phyloP scores from a whole-genome alignment of 2,797 vertebrate genomes.

The Phataginus tetradactyla region DNA sequence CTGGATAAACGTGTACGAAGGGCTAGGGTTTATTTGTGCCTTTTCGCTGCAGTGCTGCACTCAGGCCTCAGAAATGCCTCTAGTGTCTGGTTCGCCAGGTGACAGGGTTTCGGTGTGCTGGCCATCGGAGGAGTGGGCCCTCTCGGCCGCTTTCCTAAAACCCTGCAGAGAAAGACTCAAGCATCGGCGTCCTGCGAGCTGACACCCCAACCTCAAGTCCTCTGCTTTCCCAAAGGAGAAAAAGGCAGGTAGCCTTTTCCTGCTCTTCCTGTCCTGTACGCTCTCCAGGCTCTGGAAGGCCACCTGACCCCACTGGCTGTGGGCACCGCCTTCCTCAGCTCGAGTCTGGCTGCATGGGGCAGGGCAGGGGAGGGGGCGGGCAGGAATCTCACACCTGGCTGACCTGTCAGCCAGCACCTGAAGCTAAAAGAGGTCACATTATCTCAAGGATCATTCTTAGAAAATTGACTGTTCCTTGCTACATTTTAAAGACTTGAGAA shows the following conservation, averaged over 20 bases:
- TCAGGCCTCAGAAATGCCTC: slow-evolving; percentile 57
- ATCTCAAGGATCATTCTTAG: not conserved
- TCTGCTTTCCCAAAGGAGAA: not conserved
- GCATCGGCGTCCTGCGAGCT: not conserved
- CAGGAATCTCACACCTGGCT: not conserved
- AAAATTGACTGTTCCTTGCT: not conserved
- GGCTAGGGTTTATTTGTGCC: slow-evolving; percentile 61
- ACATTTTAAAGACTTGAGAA: not conserved
- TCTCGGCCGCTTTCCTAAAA: not conserved
- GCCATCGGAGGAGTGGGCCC: not conserved
- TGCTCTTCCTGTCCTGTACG: not conserved
- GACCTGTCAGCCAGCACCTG: not conserved
- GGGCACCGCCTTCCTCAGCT: not conserved
- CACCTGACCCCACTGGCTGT: not conserved
- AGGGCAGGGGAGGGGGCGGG: not conserved
- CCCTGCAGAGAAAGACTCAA: not conserved
- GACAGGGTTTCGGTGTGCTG: not conserved
- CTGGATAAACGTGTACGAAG: slow-evolving; percentile 70
- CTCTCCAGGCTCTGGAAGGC: not conserved
- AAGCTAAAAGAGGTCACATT: not conserved
- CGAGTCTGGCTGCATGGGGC: accelerated
- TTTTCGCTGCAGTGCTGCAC: slow-evolving; percentile 40
- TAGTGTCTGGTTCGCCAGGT: not conserved
- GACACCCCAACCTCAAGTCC: not conserved
- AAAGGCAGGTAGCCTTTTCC: not conserved